Percentiles rank a stretch among this genome's conserved stretches.
These are phyloP conservation scores for Pollenia angustigena DNA, from an alignment of 2,888 invertebrate genomes.

Conservation along the genomic window DNA sequence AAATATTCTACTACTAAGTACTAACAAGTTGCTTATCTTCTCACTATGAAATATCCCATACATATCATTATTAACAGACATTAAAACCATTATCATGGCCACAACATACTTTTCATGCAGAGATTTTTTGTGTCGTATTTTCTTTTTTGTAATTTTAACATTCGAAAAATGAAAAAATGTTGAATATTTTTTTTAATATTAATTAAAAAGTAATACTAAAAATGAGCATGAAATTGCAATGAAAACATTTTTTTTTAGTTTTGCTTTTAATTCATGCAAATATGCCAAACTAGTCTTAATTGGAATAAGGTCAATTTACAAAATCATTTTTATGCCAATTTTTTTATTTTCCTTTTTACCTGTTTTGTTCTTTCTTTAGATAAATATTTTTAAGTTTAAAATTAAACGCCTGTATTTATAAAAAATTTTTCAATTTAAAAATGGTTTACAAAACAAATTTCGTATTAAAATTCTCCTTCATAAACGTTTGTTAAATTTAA, in stretches of 20 bases:
- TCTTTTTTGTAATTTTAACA: background rate
- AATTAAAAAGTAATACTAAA: slow-evolving; percentile 42
- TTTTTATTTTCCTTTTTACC: background rate
- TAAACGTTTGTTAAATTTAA: too few relatives aligned
- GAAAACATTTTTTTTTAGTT: background rate
- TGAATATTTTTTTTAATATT: slow-evolving; percentile 10
- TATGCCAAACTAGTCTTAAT: background rate
- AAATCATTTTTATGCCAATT: slow-evolving; percentile 2
- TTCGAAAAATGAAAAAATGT: background rate
- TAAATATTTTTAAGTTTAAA: too few relatives aligned
- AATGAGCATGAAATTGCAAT: background rate
- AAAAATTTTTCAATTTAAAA: too few relatives aligned
- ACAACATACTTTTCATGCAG: slow-evolving; percentile 35
- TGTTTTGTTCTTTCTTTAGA: background rate
- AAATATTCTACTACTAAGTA: too few relatives aligned
- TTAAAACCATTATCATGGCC: slow-evolving; percentile 64
- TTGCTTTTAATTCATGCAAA: slow-evolving; percentile 36
- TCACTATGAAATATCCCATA: background rate
- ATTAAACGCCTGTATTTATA: too few relatives aligned
- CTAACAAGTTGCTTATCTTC: background rate
- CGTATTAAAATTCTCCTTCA: too few relatives aligned
- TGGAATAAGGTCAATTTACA: slow-evolving; percentile 23
- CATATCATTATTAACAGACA: slow-evolving; percentile 10
- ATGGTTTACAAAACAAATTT: too few relatives aligned
- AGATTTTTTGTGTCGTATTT: slow-evolving; percentile 17